Evolutionary conservation across 2,888 invertebrate genomes (phyloP).

Genomic region (Autographa gamma): DNA sequence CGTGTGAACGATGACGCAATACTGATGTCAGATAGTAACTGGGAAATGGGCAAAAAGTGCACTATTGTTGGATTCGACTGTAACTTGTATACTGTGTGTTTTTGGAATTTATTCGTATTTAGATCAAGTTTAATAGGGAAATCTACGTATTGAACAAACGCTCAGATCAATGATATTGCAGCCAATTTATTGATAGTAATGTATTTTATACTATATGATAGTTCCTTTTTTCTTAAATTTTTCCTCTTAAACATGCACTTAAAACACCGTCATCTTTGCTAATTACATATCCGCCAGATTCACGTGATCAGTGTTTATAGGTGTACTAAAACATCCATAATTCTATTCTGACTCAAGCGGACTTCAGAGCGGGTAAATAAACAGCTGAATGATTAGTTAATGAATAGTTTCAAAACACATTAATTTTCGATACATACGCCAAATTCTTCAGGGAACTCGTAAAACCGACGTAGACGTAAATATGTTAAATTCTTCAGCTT

Average conservation of each 20-base stretch:
- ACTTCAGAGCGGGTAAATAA: slow-evolving; percentile 9
- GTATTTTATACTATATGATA: no score
- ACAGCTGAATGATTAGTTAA: slow-evolving; percentile 17
- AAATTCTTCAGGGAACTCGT: slow-evolving; percentile 24
- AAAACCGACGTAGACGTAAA: slow-evolving; percentile 19
- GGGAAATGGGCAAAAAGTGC: slow-evolving; percentile 56
- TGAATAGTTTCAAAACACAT: slow-evolving; percentile 17
- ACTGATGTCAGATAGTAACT: slow-evolving; percentile 57
- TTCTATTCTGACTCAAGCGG: slow-evolving; percentile 4
- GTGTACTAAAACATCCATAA: background rate
- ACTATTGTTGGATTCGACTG: slow-evolving; percentile 52
- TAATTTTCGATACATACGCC: slow-evolving; percentile 8
- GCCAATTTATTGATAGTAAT: no score
- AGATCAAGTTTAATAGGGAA: slow-evolving; percentile 3
- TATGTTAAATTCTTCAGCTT: slow-evolving; percentile 21
- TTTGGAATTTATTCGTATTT: background rate
- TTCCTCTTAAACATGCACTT: no score
- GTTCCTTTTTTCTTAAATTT: background rate
- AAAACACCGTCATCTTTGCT: background rate
- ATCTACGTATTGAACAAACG: background rate
- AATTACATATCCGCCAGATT: background rate
- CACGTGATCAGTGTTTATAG: background rate
- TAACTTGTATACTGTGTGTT: slow-evolving; percentile 12
- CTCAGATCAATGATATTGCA: background rate
- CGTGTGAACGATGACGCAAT: slow-evolving; percentile 58